Conservation (phyloP, 2,797 vertebrate species). For the Coccyzus lansbergi region DNA sequence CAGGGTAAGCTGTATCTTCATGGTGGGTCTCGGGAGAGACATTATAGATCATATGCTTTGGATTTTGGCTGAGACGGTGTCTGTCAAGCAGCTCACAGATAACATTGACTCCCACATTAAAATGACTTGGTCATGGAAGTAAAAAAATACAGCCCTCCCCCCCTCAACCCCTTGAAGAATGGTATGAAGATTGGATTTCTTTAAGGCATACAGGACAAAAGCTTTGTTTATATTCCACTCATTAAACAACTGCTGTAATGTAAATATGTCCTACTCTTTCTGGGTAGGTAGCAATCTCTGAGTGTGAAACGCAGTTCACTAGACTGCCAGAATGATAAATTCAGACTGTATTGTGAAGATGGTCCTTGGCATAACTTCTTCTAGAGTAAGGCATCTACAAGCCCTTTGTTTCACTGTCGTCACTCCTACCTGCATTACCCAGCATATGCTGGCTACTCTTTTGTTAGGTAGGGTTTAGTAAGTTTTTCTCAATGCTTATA, state of each 20-base stretch:
- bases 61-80: neutral
- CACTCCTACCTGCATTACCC: neutral
- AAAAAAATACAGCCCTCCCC: neutral
- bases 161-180: neutral
- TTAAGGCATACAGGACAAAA: neutral
- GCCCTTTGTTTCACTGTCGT: neutral
- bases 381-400: neutral
- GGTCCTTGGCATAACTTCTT: neutral
- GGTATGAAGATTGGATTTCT: neutral
- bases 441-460: neutral
- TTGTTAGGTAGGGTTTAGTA: neutral
- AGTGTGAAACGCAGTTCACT: neutral
- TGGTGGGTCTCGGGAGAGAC: neutral
- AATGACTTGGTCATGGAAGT: neutral
- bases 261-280: neutral
- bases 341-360: rapidly evolving
- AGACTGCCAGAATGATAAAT: neutral
- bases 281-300: neutral
- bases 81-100: neutral
- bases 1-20: neutral
- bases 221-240: neutral
- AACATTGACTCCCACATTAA: neutral
- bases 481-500: rapidly evolving
- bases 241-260: neutral
- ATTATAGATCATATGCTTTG: neutral